Evolutionary conservation across 2,888 invertebrate genomes (phyloP), one percentile per base, ranked within the genome.

Genomic region (Selenia dentaria): DNA sequence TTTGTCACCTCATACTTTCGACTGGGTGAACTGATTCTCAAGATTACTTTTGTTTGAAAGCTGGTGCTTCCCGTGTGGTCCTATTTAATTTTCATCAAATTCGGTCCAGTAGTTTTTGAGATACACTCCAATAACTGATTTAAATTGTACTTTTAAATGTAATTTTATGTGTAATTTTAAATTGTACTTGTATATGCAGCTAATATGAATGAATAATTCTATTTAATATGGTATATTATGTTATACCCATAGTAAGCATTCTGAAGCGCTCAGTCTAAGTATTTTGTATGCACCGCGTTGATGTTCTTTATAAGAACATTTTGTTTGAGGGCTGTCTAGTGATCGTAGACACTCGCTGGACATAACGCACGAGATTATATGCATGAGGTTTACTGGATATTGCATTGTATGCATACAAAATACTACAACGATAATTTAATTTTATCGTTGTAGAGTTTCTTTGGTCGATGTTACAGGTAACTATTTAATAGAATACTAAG

Each of bases 201-300:
- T 14, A 32, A 26, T 32, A 14, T 12, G 14, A 43, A 20, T 12
- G 25, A 36, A 36, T n/a, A n/a, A n/a, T 26, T 35, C 14, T 29
- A 8, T 4, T 9, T 20, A 32, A n/a, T n/a, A n/a, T n/a, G n/a
- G n/a, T n/a, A n/a, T n/a, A n/a, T n/a, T n/a, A n/a, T n/a, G n/a
- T 10, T 29, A n/a, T 33, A 25, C 24, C 8, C n/a, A n/a, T n/a
- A 24, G 8, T 25, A 3, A 10, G 3, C 1, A 10, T 25, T 6
- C 0, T 22, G 2, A 8, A 22, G 10, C 16, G 10, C 18, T 24
- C 16, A 10, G 25, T 4, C 12, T 2, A 16, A 26, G 22, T 36
- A 16, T 32, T 42, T 47, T 46, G 57, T 64, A 67, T 59, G 60
- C 56, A 52, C 54, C 77, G 77, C 83, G 82, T 83, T 83, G 79